Evolutionary conservation across 2,797 vertebrate genomes (phyloP).

Genomic region (Chelmon rostratus): DNA sequence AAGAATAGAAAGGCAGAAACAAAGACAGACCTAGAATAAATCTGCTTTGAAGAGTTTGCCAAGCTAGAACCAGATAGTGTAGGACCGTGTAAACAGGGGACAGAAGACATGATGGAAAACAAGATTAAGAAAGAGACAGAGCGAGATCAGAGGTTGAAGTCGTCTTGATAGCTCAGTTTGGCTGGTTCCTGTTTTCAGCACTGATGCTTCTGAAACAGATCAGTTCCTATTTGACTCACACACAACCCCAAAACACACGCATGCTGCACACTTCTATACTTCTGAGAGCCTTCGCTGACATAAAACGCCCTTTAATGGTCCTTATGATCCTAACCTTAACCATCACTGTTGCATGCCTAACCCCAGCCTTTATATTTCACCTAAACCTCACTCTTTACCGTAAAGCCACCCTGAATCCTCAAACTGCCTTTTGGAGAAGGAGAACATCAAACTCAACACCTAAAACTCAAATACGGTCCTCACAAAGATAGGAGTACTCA

Average conservation of each 20-base stretch:
- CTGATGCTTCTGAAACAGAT: conserved; percentile 58
- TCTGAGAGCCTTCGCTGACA: background rate
- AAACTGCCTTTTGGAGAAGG: background rate
- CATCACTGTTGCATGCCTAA: background rate
- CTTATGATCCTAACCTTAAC: background rate
- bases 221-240: conserved; percentile 67
- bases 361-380: background rate
- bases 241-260: conserved; percentile 22
- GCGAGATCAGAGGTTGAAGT: conserved; percentile 6
- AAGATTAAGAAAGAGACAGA: conserved; percentile 3
- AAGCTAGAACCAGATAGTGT: background rate
- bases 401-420: background rate
- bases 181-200: conserved; percentile 71
- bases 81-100: conserved; percentile 5
- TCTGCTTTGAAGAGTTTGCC: background rate
- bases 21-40: background rate
- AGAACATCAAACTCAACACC: background rate
- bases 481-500: conserved; percentile 18
- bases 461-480: background rate
- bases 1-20: background rate
- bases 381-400: rapidly evolving
- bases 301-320: background rate
- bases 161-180: background rate
- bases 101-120: conserved; percentile 16
- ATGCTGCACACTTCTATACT: background rate